Percentiles rank a stretch among this genome's conserved stretches.
These are phyloP conservation scores for Hypanus sabinus DNA, from an alignment of 2,113 vertebrate species.

Conservation along the genomic window DNA sequence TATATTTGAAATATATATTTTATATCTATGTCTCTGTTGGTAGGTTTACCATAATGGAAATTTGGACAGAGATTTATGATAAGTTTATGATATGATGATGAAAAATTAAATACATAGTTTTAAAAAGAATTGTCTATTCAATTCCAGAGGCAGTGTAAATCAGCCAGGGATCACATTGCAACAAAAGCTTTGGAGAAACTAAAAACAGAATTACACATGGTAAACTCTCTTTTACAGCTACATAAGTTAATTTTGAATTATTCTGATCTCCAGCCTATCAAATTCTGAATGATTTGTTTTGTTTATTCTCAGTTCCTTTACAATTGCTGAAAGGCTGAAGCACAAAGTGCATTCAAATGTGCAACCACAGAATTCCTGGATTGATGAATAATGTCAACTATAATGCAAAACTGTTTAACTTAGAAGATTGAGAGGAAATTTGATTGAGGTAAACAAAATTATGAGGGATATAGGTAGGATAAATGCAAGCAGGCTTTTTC, in stretches of 20 bases:
- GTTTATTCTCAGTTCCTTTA: not conserved
- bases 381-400: not conserved
- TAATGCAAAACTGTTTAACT: not conserved
- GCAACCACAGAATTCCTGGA: not conserved
- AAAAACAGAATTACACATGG: not conserved
- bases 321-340: not conserved
- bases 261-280: not conserved
- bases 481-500: too few relatives aligned
- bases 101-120: not conserved
- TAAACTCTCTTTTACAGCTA: not conserved
- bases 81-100: too few relatives aligned
- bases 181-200: not conserved
- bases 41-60: not conserved
- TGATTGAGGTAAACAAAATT: too few relatives aligned
- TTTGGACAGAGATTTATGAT: not conserved
- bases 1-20: too few relatives aligned
- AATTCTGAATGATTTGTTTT: not conserved
- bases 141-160: not conserved
- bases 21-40: not conserved
- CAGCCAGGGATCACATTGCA: not conserved
- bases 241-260: not conserved
- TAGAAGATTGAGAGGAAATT: too few relatives aligned
- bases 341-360: not conserved
- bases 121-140: not conserved
- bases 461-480: too few relatives aligned